Percentiles rank a stretch among this genome's conserved stretches.
phyloP scores from a whole-genome alignment of 2,888 invertebrate genomes.

The Mythimna albipuncta region DNA sequence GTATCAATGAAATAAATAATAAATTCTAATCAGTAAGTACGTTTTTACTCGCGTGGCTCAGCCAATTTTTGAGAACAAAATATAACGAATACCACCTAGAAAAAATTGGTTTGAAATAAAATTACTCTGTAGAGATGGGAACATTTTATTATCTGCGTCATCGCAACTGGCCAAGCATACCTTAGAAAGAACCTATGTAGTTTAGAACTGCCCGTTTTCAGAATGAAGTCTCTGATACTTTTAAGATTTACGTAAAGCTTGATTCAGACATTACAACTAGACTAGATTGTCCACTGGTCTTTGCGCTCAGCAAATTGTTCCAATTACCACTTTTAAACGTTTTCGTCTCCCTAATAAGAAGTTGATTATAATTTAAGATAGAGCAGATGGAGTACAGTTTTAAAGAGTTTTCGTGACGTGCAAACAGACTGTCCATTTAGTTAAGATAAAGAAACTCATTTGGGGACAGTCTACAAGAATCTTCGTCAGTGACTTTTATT shows the following conservation, averaged over 20 bases:
- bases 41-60: too few species aligned
- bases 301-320: slow-evolving; percentile 30
- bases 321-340: slow-evolving; percentile 36
- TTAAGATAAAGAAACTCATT: slow-evolving; percentile 62
- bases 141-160: too few species aligned
- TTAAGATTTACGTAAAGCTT: neutral
- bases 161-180: too few species aligned
- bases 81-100: too few species aligned
- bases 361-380: slow-evolving; percentile 64
- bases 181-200: too few species aligned
- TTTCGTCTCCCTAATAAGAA: slow-evolving; percentile 32
- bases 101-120: too few species aligned
- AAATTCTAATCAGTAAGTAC: too few species aligned
- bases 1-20: too few species aligned
- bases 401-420: slow-evolving; percentile 55
- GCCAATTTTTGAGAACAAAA: too few species aligned
- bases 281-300: neutral
- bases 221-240: neutral
- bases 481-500: slow-evolving; percentile 72
- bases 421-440: slow-evolving; percentile 54
- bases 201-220: neutral
- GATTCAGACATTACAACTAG: slow-evolving; percentile 7
- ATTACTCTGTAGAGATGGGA: too few species aligned
- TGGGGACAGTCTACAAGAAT: slow-evolving; percentile 52
- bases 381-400: slow-evolving; percentile 33